A percentile compares a stretch with the other conserved stretches of the same genome.
phyloP scores from a whole-genome alignment of 2,797 vertebrate genomes.

The Staurois parvus region DNA sequence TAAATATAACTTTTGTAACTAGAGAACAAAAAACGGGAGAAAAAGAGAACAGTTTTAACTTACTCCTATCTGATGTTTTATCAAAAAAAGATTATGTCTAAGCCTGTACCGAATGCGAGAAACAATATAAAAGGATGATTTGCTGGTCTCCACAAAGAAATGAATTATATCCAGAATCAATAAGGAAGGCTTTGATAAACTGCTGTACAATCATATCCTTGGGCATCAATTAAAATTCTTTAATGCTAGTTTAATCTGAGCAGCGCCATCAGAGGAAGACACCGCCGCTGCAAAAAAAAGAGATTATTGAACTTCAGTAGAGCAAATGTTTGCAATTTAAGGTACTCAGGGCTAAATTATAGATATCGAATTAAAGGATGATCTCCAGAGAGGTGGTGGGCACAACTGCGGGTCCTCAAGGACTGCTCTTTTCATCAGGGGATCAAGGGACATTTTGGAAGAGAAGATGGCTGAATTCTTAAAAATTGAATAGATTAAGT shows the following conservation, averaged over 20 bases:
- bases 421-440: neutral
- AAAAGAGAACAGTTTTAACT: constrained; percentile 31
- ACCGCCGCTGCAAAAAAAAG: neutral
- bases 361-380: neutral
- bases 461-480: too few species aligned
- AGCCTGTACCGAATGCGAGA: constrained; percentile 34
- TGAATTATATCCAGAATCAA: constrained; percentile 54
- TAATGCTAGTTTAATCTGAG: constrained; percentile 54
- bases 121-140: constrained; percentile 61
- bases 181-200: constrained; percentile 57
- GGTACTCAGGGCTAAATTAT: neutral
- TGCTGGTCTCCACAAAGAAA: constrained; percentile 60
- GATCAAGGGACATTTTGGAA: neutral
- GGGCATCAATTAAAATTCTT: constrained; percentile 58
- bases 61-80: constrained; percentile 59
- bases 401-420: neutral
- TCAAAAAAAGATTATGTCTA: constrained; percentile 60
- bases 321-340: constrained; percentile 24
- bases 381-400: neutral
- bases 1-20: constrained; percentile 15
- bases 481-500: too few species aligned
- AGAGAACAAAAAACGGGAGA: constrained; percentile 34
- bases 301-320: constrained; percentile 23
- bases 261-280: constrained; percentile 38
- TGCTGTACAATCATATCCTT: constrained; percentile 52